Percentiles rank a stretch among this genome's conserved stretches.
phyloP scores from a whole-genome alignment of 2,113 vertebrate genomes.

The Labeo rohita region DNA sequence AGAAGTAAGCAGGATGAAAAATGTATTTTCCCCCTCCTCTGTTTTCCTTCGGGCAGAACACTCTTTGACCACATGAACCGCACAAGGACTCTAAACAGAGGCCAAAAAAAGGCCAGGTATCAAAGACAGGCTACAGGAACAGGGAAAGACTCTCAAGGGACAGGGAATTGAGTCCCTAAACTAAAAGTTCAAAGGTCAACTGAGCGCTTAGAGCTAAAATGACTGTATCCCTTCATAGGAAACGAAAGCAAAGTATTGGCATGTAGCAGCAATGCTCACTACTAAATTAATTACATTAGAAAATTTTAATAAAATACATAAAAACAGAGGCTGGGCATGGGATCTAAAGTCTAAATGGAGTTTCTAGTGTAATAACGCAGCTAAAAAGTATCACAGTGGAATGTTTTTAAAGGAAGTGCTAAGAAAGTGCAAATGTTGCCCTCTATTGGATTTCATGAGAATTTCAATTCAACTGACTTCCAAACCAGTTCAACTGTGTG shows the following conservation, averaged over 20 bases:
- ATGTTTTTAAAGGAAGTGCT: background rate
- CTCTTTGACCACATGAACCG: constrained; percentile 31
- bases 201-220: background rate
- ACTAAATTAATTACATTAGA: background rate
- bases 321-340: background rate
- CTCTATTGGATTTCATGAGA: constrained; percentile 28
- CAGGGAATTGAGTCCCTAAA: background rate
- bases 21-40: constrained; percentile 28
- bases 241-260: background rate
- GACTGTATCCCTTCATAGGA: background rate
- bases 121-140: background rate
- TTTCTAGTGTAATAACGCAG: background rate
- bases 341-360: background rate
- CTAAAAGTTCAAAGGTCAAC: background rate
- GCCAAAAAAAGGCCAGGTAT: constrained; percentile 16
- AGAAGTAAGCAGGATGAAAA: constrained; percentile 22
- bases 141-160: background rate
- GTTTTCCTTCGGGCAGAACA: constrained; percentile 38
- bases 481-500: background rate
- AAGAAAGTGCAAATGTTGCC: constrained; percentile 24
- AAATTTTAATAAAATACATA: background rate
- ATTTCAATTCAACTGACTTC: background rate
- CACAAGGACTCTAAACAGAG: constrained; percentile 4
- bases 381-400: background rate
- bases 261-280: background rate